Evolutionary conservation across 2,113 vertebrate species (phyloP).

Genomic region (Petromus typicus): DNA sequence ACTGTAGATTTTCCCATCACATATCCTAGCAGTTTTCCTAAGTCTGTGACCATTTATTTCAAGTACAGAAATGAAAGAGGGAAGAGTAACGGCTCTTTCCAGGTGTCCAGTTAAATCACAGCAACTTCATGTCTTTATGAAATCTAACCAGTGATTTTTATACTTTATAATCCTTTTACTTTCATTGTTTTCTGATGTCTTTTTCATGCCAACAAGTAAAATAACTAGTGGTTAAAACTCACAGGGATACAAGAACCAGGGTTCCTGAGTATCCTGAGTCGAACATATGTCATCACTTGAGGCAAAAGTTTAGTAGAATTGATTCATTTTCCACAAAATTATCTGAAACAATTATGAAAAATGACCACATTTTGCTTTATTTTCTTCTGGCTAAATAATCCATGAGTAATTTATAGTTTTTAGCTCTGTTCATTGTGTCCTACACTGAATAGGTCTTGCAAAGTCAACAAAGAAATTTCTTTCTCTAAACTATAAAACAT

Average conservation of each 20-base stretch:
- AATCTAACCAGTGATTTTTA: not conserved
- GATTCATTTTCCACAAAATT: not conserved
- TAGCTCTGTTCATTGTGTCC: not conserved
- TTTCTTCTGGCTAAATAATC: slow-evolving; percentile 22
- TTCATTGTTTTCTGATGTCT: not conserved
- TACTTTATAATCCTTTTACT: not conserved
- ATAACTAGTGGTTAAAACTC: not conserved
- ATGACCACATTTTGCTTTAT: not conserved
- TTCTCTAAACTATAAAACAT: not conserved
- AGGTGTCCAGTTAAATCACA: not conserved
- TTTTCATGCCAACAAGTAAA: not conserved
- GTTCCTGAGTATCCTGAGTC: not conserved
- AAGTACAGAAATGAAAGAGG: not conserved
- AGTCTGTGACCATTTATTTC: not conserved
- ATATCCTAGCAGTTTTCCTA: not conserved
- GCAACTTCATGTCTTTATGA: not conserved
- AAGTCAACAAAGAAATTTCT: not conserved
- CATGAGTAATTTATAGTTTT: not conserved
- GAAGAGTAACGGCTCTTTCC: not conserved
- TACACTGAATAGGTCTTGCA: not conserved
- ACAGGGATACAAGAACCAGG: not conserved
- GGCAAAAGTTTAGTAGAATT: not conserved
- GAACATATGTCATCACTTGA: slow-evolving; percentile 15
- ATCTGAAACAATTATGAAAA: not conserved
- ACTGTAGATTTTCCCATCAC: not conserved